These are phyloP conservation scores for Apogon talboti DNA, from an alignment of 2,797 vertebrate species.

Conservation along the genomic window DNA sequence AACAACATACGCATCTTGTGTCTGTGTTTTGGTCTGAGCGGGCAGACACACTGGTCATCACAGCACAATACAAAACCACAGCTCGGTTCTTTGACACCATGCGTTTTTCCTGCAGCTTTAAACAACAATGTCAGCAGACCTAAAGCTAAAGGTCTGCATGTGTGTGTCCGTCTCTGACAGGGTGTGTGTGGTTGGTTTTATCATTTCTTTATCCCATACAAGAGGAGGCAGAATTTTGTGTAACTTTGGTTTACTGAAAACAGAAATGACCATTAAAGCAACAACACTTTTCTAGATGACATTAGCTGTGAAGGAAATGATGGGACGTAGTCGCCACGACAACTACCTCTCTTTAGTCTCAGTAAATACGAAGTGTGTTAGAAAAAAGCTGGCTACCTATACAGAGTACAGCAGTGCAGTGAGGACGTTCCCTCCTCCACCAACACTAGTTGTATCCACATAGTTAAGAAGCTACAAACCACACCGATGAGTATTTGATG, in stretches of 20 bases:
- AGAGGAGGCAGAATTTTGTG: conserved; percentile 99
- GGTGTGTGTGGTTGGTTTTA: conserved; percentile 84
- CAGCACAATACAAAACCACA: conserved; percentile 86
- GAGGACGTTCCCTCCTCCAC: conserved; percentile 34
- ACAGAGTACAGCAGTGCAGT: conserved; percentile 48
- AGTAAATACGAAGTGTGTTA: conserved; percentile 62
- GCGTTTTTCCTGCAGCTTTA: conserved; percentile 66
- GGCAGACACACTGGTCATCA: conserved; percentile 87
- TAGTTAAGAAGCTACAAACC: conserved; percentile 67
- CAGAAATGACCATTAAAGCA: conserved; percentile 89
- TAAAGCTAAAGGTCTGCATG: conserved; percentile 59
- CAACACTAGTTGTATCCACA: conserved; percentile 44
- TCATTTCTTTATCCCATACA: conserved; percentile 93
- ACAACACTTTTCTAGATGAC: conserved; percentile 85
- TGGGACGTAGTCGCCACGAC: conserved; percentile 48
- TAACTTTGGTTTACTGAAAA: conserved; percentile 99
- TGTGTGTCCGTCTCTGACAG: conserved; percentile 57
- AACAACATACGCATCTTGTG: conserved; percentile 92
- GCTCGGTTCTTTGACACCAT: conserved; percentile 81
- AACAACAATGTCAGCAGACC: conserved; percentile 86
- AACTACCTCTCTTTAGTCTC: conserved; percentile 55
- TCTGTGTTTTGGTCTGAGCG: conserved; percentile 91
- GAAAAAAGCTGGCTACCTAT: conserved; percentile 61
- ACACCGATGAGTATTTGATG: conserved; percentile 64
- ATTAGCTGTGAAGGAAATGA: conserved; percentile 69